A percentile compares a stretch with the other conserved stretches of the same genome.
phyloP scores from a whole-genome alignment of 2,797 vertebrate genomes.

The Neosilurus mollespiculum region DNA sequence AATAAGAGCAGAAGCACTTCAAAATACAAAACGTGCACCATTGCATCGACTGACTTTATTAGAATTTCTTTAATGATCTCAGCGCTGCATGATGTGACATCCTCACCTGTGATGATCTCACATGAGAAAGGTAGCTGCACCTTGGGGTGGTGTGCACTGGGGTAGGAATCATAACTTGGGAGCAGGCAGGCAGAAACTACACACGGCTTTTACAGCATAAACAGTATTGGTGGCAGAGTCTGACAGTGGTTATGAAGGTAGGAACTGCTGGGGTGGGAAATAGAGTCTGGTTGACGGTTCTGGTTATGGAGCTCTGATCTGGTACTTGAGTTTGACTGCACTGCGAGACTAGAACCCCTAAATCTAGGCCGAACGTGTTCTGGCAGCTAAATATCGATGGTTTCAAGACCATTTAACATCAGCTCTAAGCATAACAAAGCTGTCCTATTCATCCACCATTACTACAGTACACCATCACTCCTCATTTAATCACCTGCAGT shows the following conservation, averaged over 20 bases:
- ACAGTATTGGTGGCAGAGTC: neutral
- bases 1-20: too few relatives aligned
- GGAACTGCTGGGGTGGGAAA: too few relatives aligned
- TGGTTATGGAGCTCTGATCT: neutral
- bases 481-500: neutral
- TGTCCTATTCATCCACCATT: neutral
- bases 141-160: neutral
- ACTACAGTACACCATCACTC: too few relatives aligned
- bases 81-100: neutral
- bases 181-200: neutral
- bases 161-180: neutral
- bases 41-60: neutral
- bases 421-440: neutral
- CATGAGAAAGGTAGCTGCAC: neutral
- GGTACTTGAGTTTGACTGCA: neutral
- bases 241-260: neutral
- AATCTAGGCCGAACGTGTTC: neutral
- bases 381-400: neutral
- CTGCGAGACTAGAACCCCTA: neutral
- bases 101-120: neutral
- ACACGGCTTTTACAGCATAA: neutral
- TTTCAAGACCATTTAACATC: neutral
- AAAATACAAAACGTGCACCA: neutral
- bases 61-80: neutral
- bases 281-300: neutral